Conservation (phyloP, 2,113 vertebrate species). For the Petaurus breviceps region DNA sequence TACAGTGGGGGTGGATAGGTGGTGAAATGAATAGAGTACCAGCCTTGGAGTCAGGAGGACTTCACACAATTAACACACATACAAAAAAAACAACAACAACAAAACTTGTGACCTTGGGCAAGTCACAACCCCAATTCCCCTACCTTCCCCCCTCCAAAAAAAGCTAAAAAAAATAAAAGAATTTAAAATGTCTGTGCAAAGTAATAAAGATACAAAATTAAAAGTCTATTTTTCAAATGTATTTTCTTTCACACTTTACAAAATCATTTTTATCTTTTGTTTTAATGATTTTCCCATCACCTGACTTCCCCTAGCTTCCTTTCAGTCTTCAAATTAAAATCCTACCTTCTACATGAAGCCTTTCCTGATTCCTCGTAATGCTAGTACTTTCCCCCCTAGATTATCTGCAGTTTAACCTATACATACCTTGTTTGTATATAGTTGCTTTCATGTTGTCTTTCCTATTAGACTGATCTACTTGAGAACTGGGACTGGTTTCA, state of each 20-base stretch:
- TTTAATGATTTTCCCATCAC: background rate
- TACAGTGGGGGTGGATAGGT: background rate
- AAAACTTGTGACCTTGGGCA: background rate
- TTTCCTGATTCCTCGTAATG: background rate
- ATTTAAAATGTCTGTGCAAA: conserved; percentile 25
- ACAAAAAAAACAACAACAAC: too few species aligned
- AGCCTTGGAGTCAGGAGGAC: too few species aligned
- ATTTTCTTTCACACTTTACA: background rate
- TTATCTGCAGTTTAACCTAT: background rate
- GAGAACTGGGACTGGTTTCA: background rate
- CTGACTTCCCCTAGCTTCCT: background rate
- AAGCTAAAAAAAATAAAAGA: background rate
- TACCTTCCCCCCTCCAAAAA: too few species aligned
- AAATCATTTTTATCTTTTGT: background rate
- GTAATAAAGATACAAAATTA: background rate
- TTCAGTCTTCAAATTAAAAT: background rate
- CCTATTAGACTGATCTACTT: background rate
- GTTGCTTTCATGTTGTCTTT: background rate
- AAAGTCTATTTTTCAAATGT: background rate
- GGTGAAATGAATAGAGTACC: too few species aligned
- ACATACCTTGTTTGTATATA: background rate
- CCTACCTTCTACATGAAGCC: background rate
- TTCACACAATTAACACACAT: too few species aligned
- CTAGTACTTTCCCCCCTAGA: background rate
- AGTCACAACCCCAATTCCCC: too few species aligned